phyloP scores from a whole-genome alignment of 2,113 vertebrate genomes.

The Raja brachyura region DNA sequence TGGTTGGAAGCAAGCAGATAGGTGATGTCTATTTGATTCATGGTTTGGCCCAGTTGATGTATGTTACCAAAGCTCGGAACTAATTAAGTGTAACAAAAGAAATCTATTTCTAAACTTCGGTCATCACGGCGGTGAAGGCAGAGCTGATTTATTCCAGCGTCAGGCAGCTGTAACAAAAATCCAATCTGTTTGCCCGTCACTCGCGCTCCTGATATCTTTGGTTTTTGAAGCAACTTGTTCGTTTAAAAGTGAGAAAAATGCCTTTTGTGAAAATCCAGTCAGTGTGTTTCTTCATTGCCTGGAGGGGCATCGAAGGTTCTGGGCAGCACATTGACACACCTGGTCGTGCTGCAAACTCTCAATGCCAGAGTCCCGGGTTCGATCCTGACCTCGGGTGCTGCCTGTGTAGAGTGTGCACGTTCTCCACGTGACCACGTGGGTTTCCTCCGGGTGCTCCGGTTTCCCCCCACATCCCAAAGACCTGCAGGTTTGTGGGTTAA shows the following conservation, averaged over 20 bases:
- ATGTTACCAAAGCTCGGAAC: conserved; percentile 24
- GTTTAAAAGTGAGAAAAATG: not conserved
- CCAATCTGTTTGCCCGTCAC: conserved; percentile 15
- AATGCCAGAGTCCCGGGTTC: no score
- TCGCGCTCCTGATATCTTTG: not conserved
- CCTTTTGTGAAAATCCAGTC: not conserved
- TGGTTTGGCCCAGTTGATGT: not conserved
- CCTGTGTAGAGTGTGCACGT: no score
- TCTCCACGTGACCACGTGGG: no score
- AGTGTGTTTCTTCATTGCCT: not conserved
- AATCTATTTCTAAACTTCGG: conserved; percentile 33
- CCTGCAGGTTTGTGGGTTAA: no score
- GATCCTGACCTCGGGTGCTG: no score
- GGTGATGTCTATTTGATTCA: conserved; percentile 20
- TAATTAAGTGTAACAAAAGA: conserved; percentile 36
- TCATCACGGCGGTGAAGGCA: conserved; percentile 8
- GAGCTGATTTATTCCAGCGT: conserved; percentile 19
- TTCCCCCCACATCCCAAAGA: no score
- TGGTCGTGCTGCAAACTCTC: no score
- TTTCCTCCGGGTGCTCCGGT: no score
- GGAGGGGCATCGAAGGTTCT: not conserved
- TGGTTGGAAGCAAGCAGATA: not conserved
- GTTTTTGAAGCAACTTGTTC: not conserved
- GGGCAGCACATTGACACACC: no score
- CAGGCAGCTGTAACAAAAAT: conserved; percentile 24